Conservation (phyloP, 2,797 vertebrate species). For the Thunnus albacares region DNA sequence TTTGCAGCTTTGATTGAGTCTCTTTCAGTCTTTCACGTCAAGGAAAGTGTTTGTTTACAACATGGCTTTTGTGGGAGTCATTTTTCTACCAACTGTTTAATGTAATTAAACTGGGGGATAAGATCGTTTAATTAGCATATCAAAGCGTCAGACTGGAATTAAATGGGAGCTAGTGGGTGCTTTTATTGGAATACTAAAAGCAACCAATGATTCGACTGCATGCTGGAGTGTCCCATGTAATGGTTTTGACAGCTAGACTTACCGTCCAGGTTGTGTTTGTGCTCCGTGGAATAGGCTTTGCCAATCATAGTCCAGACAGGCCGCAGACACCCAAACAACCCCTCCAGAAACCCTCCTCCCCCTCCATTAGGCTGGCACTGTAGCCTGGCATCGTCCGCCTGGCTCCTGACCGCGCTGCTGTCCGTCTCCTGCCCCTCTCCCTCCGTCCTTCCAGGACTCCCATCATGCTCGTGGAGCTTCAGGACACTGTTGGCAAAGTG, state of each 20-base stretch:
- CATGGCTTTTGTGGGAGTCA: constrained; percentile 65
- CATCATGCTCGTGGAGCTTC: constrained; percentile 90
- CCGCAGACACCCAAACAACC: constrained; percentile 94
- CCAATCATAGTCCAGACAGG: constrained; percentile 98
- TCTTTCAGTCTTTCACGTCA: constrained; percentile 74
- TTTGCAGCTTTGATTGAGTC: constrained; percentile 73
- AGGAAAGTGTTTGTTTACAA: constrained; percentile 77
- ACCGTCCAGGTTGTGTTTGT: constrained; percentile 94
- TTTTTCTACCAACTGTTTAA: constrained; percentile 72
- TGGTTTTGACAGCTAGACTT: constrained; percentile 47
- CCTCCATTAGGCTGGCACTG: constrained; percentile 89
- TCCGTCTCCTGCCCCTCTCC: constrained; percentile 78
- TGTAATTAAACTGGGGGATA: constrained; percentile 75
- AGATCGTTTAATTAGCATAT: constrained; percentile 71
- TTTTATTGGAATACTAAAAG: constrained; percentile 49
- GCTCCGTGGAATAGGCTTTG: constrained; percentile 95
- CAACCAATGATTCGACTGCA: constrained; percentile 20
- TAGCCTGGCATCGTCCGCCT: constrained; percentile 85
- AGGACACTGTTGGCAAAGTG: constrained; percentile 92
- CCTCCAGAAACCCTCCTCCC: constrained; percentile 93
- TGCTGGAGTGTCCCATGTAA: constrained; percentile 18
- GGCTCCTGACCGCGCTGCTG: constrained; percentile 79
- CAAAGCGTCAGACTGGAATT: constrained; percentile 59
- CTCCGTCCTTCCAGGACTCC: constrained; percentile 72
- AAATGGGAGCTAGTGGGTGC: constrained; percentile 36